phyloP scores from a whole-genome alignment of 2,888 invertebrate genomes.

The Scelioninae gen. 1 region DNA sequence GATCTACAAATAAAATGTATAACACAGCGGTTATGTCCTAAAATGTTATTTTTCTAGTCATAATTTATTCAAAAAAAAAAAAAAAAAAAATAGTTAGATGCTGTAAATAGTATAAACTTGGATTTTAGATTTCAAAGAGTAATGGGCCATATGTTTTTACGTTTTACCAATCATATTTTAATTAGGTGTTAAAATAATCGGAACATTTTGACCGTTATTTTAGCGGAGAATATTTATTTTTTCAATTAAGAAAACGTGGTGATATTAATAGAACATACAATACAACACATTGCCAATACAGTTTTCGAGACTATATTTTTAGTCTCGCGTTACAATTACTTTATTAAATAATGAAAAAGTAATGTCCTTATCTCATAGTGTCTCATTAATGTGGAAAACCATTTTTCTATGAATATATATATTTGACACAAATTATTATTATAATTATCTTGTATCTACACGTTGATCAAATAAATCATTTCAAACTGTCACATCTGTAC shows the following conservation, averaged over 20 bases:
- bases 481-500: background rate
- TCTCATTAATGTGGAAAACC: no score
- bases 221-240: constrained; percentile 41
- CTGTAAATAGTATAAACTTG: constrained; percentile 20
- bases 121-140: constrained; percentile 37
- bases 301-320: background rate
- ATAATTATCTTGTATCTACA: no score
- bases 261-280: constrained; percentile 41
- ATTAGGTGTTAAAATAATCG: constrained; percentile 21
- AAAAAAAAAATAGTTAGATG: no score
- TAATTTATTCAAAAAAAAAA: background rate
- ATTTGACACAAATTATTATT: no score
- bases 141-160: constrained; percentile 39
- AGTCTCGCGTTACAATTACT: no score
- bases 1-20: no score
- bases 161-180: constrained; percentile 26
- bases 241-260: constrained; percentile 31
- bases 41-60: constrained; percentile 17
- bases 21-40: background rate
- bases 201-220: constrained; percentile 26
- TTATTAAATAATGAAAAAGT: no score
- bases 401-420: no score
- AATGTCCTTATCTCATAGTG: no score
- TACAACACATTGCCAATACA: constrained; percentile 34
- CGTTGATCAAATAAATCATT: no score